These are phyloP conservation scores for Gadus chalcogrammus DNA, from an alignment of 2,113 vertebrate genomes.

Conservation along the genomic window DNA sequence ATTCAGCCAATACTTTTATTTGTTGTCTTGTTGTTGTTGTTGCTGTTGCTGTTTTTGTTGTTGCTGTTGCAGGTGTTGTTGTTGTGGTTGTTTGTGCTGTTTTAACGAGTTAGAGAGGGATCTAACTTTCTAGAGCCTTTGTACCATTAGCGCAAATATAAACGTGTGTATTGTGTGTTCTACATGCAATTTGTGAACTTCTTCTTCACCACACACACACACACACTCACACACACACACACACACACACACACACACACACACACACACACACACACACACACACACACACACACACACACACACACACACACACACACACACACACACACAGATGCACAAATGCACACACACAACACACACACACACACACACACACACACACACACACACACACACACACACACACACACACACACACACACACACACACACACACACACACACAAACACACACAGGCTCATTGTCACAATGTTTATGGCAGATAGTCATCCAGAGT, in stretches of 20 bases:
- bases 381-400: not conserved
- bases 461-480: conserved; percentile 12
- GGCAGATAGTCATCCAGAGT: conserved; percentile 25
- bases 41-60: too few relatives aligned
- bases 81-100: too few relatives aligned
- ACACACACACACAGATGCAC: too few relatives aligned
- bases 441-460: conserved; percentile 1
- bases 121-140: too few relatives aligned
- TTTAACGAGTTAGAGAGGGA: too few relatives aligned
- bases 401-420: conserved; percentile 9
- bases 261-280: conserved; percentile 10
- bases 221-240: not conserved
- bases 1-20: too few relatives aligned
- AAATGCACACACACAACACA: too few relatives aligned
- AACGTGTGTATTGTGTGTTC: too few relatives aligned
- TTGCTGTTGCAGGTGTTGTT: too few relatives aligned
- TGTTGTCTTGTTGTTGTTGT: too few relatives aligned
- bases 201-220: not conserved
- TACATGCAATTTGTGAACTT: not conserved
- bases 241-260: conserved; percentile 10
- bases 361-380: not conserved
- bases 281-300: not conserved
- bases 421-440: conserved; percentile 1
- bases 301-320: conserved; percentile 5
- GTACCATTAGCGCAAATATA: too few relatives aligned